A percentile compares a stretch with the other conserved stretches of the same genome.
phyloP scores from a whole-genome alignment of 1,140 invertebrate species.

The Trypoxylus dichotomus region DNA sequence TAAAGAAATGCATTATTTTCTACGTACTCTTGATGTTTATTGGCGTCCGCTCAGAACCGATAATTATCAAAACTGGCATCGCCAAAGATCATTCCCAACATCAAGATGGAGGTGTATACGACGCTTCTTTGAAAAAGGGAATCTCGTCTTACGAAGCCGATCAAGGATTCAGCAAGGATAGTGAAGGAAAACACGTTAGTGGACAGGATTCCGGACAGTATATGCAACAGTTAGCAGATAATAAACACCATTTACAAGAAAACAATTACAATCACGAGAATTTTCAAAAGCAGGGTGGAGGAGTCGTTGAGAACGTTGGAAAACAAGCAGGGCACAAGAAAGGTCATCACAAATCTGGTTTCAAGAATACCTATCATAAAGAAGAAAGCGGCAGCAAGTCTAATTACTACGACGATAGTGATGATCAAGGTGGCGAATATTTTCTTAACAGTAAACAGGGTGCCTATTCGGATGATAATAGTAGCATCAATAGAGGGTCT shows the following conservation, averaged over 20 bases:
- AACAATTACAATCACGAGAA: constrained; percentile 43
- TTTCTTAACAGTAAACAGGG: constrained; percentile 57
- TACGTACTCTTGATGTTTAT: neutral
- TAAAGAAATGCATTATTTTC: neutral
- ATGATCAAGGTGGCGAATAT: constrained; percentile 60
- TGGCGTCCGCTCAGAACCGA: neutral
- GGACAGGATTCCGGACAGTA: constrained; percentile 43
- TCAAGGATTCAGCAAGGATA: constrained; percentile 45
- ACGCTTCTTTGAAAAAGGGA: constrained; percentile 30
- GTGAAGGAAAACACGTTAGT: constrained; percentile 41
- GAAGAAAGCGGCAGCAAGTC: constrained; percentile 67
- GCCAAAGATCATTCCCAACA: neutral
- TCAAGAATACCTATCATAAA: constrained; percentile 66
- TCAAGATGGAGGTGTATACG: neutral
- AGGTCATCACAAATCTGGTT: constrained; percentile 66
- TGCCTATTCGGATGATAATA: neutral
- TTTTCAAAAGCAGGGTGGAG: constrained; percentile 43
- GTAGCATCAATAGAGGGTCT: neutral
- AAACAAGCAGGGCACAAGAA: constrained; percentile 62
- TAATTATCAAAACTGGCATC: neutral
- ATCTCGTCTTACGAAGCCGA: constrained; percentile 37
- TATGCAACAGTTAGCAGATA: constrained; percentile 39
- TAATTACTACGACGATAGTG: constrained; percentile 65
- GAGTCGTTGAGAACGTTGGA: constrained; percentile 46
- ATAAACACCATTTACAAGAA: constrained; percentile 42